Conservation (phyloP, 2,797 vertebrate genomes). For the Darevskia mixta region DNA sequence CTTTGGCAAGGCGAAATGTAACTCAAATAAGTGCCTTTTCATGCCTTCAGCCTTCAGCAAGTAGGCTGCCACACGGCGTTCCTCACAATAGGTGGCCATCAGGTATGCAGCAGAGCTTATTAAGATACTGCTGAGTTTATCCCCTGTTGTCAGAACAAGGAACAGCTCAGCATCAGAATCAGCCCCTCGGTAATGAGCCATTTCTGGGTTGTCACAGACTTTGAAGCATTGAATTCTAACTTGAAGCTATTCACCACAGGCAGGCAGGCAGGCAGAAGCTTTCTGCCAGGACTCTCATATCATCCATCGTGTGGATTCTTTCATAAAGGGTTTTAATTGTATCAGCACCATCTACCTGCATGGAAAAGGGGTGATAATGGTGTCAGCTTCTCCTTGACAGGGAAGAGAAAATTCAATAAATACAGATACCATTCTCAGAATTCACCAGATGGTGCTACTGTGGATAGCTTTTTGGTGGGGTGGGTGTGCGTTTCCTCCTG, state of each 20-base stretch:
- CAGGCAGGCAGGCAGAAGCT: background rate
- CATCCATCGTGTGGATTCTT: constrained; percentile 40
- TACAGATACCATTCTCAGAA: background rate
- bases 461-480: background rate
- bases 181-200: constrained; percentile 22
- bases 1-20: constrained; percentile 22
- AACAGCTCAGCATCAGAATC: constrained; percentile 14
- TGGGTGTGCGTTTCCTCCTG: constrained; percentile 6
- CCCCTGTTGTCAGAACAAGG: constrained; percentile 19
- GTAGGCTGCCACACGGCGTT: background rate
- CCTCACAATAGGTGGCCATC: background rate
- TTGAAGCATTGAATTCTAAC: constrained; percentile 35
- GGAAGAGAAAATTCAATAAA: constrained; percentile 26
- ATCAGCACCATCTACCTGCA: background rate
- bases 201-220: constrained; percentile 32
- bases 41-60: constrained; percentile 9
- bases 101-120: constrained; percentile 45
- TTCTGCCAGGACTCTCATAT: constrained; percentile 49
- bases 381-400: constrained; percentile 18
- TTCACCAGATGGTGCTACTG: constrained; percentile 10
- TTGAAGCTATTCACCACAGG: constrained; percentile 3
- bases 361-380: background rate
- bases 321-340: constrained; percentile 50
- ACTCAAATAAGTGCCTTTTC: constrained; percentile 33
- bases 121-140: constrained; percentile 34